These are phyloP conservation scores for Temnothorax ravouxi DNA, from an alignment of 2,888 invertebrate genomes.

Conservation along the genomic window DNA sequence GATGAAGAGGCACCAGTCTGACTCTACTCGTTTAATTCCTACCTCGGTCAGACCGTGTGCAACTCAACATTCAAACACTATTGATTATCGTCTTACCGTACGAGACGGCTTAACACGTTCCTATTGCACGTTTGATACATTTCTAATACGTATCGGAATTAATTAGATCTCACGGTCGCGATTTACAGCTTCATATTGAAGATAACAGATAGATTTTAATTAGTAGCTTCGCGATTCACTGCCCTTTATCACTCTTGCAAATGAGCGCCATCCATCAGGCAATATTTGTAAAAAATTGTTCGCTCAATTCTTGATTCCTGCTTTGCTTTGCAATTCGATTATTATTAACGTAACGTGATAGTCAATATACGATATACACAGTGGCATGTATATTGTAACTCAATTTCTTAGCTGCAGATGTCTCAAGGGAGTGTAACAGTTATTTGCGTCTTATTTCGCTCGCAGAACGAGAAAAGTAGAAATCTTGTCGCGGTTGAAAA, in stretches of 20 bases:
- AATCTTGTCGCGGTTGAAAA: neutral
- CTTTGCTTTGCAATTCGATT: neutral
- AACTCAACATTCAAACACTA: neutral
- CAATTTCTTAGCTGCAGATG: neutral
- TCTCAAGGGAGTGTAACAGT: neutral
- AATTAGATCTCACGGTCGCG: slow-evolving; percentile 14
- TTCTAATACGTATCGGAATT: slow-evolving; percentile 34
- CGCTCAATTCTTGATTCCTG: neutral
- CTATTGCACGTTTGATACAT: slow-evolving; percentile 26
- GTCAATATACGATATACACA: neutral
- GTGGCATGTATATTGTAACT: neutral
- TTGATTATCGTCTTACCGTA: slow-evolving; percentile 12
- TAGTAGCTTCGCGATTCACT: neutral
- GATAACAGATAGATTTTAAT: slow-evolving; percentile 37
- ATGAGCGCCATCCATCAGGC: neutral
- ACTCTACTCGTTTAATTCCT: slow-evolving; percentile 29
- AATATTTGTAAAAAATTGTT: neutral
- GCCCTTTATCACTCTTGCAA: neutral
- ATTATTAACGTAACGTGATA: neutral
- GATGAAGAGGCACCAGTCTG: slow-evolving; percentile 23
- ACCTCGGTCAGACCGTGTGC: neutral
- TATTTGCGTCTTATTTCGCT: neutral
- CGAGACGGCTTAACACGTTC: neutral
- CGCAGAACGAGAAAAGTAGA: neutral
- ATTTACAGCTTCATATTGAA: neutral